Conservation (phyloP, 2,797 vertebrate species). For the Epinephelus coioides region DNA sequence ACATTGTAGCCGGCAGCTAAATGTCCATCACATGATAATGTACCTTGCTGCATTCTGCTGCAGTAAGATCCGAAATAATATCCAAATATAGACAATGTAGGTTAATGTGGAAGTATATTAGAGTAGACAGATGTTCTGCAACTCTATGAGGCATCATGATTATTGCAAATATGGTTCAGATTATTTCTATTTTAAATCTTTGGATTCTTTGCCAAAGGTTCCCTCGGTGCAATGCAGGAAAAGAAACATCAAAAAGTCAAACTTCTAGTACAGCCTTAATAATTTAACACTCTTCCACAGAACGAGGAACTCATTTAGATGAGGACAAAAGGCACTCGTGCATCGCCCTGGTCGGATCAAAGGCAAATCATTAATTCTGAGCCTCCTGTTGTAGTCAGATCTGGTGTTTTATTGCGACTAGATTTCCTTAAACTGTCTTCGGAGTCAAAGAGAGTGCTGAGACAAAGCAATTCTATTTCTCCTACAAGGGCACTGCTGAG, state of each 20-base stretch:
- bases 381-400: constrained; percentile 65
- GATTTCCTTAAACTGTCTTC: constrained; percentile 75
- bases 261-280: constrained; percentile 61
- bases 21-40: constrained; percentile 36
- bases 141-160: constrained; percentile 24
- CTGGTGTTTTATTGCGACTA: constrained; percentile 64
- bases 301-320: constrained; percentile 69
- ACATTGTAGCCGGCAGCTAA: constrained; percentile 43
- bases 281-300: constrained; percentile 66
- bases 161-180: constrained; percentile 20
- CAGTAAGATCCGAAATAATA: constrained; percentile 22
- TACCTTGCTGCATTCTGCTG: background rate
- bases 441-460: constrained; percentile 69
- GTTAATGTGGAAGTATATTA: constrained; percentile 51
- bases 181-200: constrained; percentile 37
- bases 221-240: constrained; percentile 20
- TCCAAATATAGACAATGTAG: constrained; percentile 24
- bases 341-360: constrained; percentile 70
- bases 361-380: constrained; percentile 74
- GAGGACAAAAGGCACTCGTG: constrained; percentile 68
- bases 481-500: constrained; percentile 70
- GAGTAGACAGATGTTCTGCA: constrained; percentile 40
- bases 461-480: constrained; percentile 75
- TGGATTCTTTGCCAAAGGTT: constrained; percentile 33
- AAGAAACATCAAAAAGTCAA: constrained; percentile 38